Percentiles rank a stretch among this genome's conserved stretches.
These are phyloP conservation scores for Patiria pectinifera DNA, from an alignment of 53 echinoderm and acorn worm species.

Conservation along the genomic window DNA sequence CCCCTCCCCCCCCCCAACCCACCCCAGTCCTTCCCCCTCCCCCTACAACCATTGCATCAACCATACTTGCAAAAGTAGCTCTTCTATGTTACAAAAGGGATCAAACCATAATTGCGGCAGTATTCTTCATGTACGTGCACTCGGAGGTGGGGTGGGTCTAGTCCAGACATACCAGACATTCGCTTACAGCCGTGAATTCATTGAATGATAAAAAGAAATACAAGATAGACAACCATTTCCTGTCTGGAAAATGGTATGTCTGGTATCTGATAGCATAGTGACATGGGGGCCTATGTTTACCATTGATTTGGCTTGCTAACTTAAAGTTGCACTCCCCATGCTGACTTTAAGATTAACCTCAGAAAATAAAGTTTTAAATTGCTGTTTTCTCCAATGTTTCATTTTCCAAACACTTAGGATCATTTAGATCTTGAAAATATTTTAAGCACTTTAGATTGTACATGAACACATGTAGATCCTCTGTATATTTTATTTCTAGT, in stretches of 20 bases:
- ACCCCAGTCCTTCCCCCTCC: no score
- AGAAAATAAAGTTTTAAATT: no score
- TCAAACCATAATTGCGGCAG: neutral
- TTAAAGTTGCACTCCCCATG: neutral
- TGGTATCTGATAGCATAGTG: neutral
- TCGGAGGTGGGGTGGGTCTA: conserved; percentile 14
- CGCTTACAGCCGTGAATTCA: neutral
- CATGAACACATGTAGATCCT: no score
- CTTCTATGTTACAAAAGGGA: no score
- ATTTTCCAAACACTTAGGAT: neutral
- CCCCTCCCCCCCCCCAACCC: no score
- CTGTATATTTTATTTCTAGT: no score
- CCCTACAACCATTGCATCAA: no score
- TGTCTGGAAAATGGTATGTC: conserved; percentile 14
- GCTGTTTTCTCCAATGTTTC: no score
- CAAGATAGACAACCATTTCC: conserved; percentile 34
- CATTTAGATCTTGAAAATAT: neutral
- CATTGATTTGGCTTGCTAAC: neutral
- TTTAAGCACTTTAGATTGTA: neutral
- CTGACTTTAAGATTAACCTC: no score
- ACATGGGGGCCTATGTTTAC: neutral
- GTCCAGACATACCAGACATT: conserved; percentile 8
- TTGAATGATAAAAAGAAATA: neutral
- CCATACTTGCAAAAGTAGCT: no score
- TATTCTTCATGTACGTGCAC: conserved; percentile 8